Conservation (phyloP, 2,113 vertebrate species). For the human region GRCh38 chr15:74283001-74283500, state of each 20-base stretch:
- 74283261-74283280: background rate
- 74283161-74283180: background rate
- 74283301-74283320: background rate
- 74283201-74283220: background rate
- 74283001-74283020: background rate
- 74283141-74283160: background rate
- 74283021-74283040: background rate
- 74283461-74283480: constrained; percentile 81
- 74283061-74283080: background rate
- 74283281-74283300: background rate
- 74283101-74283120: background rate
- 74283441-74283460: constrained; percentile 83
- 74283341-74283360: background rate
- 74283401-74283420: background rate
- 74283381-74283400: background rate
- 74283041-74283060: background rate
- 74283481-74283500: constrained; percentile 90
- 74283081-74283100: background rate
- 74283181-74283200: background rate
- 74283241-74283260: background rate
- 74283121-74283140: background rate
- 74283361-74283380: constrained; percentile 24
- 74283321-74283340: background rate
- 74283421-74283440: constrained; percentile 76
- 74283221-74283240: background rate